phyloP scores from a whole-genome alignment of 2,888 invertebrate genomes.

The Conomelus anceps region DNA sequence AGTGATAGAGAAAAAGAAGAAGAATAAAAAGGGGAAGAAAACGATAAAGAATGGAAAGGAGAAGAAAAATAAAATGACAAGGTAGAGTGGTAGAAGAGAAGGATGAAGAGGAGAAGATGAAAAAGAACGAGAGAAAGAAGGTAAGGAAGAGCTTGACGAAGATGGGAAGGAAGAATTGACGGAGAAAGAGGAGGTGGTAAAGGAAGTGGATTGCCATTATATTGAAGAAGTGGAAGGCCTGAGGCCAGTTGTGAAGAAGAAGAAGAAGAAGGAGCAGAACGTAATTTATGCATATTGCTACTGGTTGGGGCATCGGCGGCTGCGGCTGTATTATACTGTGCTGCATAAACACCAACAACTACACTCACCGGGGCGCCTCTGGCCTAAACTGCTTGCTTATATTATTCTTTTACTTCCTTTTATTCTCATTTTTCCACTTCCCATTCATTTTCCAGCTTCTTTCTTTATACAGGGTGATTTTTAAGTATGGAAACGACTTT shows the following conservation, averaged over 20 bases:
- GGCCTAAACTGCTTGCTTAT: not conserved
- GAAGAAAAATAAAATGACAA: not conserved
- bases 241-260: constrained; percentile 13
- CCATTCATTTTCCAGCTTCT: too few relatives aligned
- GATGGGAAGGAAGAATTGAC: not conserved
- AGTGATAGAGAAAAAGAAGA: not conserved
- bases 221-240: not conserved
- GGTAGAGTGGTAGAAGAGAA: not conserved
- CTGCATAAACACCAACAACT: too few relatives aligned
- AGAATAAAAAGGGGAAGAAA: not conserved
- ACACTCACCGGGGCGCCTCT: too few relatives aligned
- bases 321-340: not conserved
- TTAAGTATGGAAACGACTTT: too few relatives aligned
- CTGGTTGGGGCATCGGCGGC: constrained; percentile 13
- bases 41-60: not conserved
- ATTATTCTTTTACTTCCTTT: not conserved
- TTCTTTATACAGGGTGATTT: too few relatives aligned
- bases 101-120: too few relatives aligned
- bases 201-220: not conserved
- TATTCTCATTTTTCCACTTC: not conserved
- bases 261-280: not conserved
- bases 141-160: not conserved
- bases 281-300: constrained; percentile 32
- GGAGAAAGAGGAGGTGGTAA: not conserved
- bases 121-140: not conserved